phyloP scores from a whole-genome alignment of 2,113 vertebrate species.

The Etheostoma spectabile region DNA sequence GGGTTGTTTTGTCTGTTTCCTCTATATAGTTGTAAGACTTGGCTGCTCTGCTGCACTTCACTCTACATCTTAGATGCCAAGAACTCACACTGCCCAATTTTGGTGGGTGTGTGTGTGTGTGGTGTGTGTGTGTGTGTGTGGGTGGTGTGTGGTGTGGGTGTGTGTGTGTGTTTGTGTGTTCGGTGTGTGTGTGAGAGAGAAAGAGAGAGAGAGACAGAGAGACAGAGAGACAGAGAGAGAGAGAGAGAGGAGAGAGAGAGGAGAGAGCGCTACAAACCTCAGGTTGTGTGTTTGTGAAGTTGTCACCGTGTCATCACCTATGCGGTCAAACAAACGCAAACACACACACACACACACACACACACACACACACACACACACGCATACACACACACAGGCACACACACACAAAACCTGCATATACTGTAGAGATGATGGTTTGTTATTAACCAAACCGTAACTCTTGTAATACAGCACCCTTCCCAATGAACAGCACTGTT shows the following conservation, averaged over 20 bases:
- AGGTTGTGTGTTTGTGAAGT: not conserved
- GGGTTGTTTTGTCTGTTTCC: slow-evolving; percentile 14
- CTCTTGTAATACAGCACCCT: slow-evolving; percentile 15
- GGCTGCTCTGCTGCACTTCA: slow-evolving; percentile 42
- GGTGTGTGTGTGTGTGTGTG: slow-evolving; percentile 20
- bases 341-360: not conserved
- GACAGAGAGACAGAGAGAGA: too few relatives aligned
- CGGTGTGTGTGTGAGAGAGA: too few relatives aligned
- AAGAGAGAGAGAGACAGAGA: too few relatives aligned
- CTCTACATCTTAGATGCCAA: slow-evolving; percentile 46
- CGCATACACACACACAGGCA: not conserved
- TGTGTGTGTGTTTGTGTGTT: too few relatives aligned
- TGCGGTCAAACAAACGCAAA: too few relatives aligned
- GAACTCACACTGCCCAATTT: slow-evolving; percentile 3
- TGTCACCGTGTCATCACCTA: slow-evolving; percentile 52
- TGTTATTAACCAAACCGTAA: slow-evolving; percentile 53
- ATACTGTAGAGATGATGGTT: slow-evolving; percentile 34
- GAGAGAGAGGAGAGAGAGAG: not conserved
- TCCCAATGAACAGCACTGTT: not conserved
- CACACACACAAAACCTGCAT: not conserved
- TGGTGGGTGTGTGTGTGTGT: too few relatives aligned
- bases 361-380: not conserved
- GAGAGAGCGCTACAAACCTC: not conserved
- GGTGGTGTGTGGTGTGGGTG: too few relatives aligned
- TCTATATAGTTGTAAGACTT: slow-evolving; percentile 29